Conservation (phyloP, 2,888 invertebrate genomes). For the Argyresthia albistria region DNA sequence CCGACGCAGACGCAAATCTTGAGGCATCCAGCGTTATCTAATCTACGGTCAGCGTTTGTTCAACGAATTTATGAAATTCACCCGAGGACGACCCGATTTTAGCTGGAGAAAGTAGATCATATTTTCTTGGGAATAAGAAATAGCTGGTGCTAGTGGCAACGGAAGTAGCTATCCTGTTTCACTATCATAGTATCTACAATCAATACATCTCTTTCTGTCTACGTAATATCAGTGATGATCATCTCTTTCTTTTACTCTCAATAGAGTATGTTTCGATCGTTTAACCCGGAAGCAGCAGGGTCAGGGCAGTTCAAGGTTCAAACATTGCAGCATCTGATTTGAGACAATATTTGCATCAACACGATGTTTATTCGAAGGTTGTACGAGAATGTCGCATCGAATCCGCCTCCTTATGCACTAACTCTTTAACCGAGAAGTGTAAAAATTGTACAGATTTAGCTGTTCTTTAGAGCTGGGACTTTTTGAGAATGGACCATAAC, state of each 20-base stretch:
- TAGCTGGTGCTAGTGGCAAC: background rate
- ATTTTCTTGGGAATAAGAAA: background rate
- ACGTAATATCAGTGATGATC: too few relatives aligned
- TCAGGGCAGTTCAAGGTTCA: too few relatives aligned
- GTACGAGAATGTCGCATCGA: too few relatives aligned
- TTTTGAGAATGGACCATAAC: background rate
- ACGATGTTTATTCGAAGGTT: too few relatives aligned
- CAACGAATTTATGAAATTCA: slow-evolving; percentile 37
- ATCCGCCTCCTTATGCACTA: too few relatives aligned
- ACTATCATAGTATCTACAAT: background rate
- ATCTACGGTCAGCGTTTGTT: slow-evolving; percentile 67
- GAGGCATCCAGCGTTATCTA: slow-evolving; percentile 61
- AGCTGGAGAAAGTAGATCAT: background rate
- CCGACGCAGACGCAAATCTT: slow-evolving; percentile 5
- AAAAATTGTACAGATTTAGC: background rate
- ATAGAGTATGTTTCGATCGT: too few relatives aligned
- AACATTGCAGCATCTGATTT: too few relatives aligned
- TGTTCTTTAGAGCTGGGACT: background rate
- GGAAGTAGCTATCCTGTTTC: background rate
- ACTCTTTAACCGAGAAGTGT: background rate
- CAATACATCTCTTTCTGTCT: background rate
- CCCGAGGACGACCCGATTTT: slow-evolving; percentile 8
- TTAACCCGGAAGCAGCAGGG: too few relatives aligned
- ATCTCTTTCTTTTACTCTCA: too few relatives aligned
- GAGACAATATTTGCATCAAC: too few relatives aligned